These are phyloP conservation scores for Heliconius aoede DNA, from an alignment of 2,888 invertebrate species.

Conservation along the genomic window DNA sequence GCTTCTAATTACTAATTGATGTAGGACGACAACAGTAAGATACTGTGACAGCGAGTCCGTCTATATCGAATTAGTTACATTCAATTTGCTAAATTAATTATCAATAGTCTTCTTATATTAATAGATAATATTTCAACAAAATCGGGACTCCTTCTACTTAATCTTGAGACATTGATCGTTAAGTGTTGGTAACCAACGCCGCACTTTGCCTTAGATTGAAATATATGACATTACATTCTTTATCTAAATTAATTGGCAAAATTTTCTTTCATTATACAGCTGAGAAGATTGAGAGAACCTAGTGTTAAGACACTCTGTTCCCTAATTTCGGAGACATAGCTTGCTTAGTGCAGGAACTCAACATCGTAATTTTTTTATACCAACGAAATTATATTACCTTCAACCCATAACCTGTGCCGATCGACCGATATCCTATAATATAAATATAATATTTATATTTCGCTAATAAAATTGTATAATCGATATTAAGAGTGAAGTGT, in stretches of 20 bases:
- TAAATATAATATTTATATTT: background rate
- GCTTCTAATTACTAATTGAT: conserved; percentile 14
- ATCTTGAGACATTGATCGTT: too few species aligned
- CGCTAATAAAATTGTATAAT: background rate
- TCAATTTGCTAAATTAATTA: background rate
- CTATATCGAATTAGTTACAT: background rate
- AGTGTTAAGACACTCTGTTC: background rate
- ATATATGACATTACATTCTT: too few species aligned
- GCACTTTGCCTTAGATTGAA: too few species aligned
- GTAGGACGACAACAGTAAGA: background rate
- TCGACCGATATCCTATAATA: background rate
- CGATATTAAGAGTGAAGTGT: background rate
- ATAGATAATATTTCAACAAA: too few species aligned
- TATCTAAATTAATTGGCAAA: too few species aligned
- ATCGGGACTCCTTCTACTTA: too few species aligned
- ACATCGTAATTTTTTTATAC: background rate
- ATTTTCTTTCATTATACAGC: background rate
- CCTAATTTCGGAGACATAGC: background rate
- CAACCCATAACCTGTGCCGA: background rate
- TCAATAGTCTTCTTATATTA: too few species aligned
- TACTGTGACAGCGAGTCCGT: background rate
- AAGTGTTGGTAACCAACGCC: too few species aligned
- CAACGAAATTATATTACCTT: background rate
- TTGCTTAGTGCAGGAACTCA: background rate
- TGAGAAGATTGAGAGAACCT: background rate